A percentile compares a stretch with the other conserved stretches of the same genome.
Evolutionary conservation across 2,797 vertebrate genomes (phyloP).

Genomic region (Myotis vivesi): DNA sequence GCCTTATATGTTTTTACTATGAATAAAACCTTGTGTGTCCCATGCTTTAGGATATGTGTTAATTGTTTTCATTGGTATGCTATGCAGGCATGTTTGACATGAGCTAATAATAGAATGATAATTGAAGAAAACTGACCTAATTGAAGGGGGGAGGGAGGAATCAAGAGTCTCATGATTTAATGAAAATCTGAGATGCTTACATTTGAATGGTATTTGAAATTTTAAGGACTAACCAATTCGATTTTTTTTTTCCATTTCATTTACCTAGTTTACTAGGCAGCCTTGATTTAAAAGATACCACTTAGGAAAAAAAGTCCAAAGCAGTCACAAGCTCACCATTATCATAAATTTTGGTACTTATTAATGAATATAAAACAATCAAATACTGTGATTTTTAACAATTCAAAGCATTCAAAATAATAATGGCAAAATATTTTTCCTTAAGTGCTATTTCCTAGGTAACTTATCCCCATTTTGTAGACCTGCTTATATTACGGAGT

Average conservation of each 20-base stretch:
- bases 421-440: constrained; percentile 54
- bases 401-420: constrained; percentile 43
- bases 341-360: constrained; percentile 15
- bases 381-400: constrained; percentile 67
- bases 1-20: not conserved
- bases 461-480: constrained; percentile 42
- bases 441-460: constrained; percentile 66
- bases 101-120: constrained; percentile 60
- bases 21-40: constrained; percentile 10
- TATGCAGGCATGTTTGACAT: constrained; percentile 42
- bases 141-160: not conserved
- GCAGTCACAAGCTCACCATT: not conserved
- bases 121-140: constrained; percentile 44
- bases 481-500: constrained; percentile 39
- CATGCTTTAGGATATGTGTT: not conserved
- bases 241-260: not conserved
- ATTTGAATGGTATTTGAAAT: not conserved
- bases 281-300: constrained; percentile 3
- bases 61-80: constrained; percentile 52
- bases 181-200: constrained; percentile 6
- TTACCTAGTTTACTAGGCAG: constrained; percentile 27
- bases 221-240: not conserved
- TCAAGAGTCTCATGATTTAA: constrained; percentile 43
- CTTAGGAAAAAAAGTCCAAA: not conserved
- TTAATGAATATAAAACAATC: constrained; percentile 62